Base-by-base conservation (phyloP, 2,888 invertebrate genomes). In the Mimachlamys varia region DNA sequence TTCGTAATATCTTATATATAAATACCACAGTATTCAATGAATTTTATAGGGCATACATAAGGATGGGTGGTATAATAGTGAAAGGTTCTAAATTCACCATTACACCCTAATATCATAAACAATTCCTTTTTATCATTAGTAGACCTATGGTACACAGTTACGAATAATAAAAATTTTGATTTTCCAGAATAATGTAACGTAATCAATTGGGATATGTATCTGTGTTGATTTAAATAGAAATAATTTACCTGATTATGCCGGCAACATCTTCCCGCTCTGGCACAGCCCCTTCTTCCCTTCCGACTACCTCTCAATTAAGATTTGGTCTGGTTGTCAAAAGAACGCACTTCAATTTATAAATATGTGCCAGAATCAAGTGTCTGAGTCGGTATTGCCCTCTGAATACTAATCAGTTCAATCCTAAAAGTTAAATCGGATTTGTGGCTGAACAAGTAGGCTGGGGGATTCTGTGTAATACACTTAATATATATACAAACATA, bases 361-460 rank as follows among this genome's bases (percentile, higher is more conserved):
- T 27, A 76, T 7, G 76, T 76, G 76, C 76, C 76, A 76, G 33
- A 76, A 12, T 76, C 76, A 12, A 19, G 27, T 33, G 76, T 76
- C 76, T 76, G 76, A 76, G 76, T 33, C 76, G 33, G 76, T 22
- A 76, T 27, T 76, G 33, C 76, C 76, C 76, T 76, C 76, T 76
- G 33, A 10, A 76, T 76, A 22, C 22, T 76, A 76, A 76, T 76
- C 76, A 27, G 10, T 76, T 27, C 76, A 76, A 33, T 76, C 76
- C 76, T 76, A 33, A 76, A 10, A 76, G 27, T 76, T 27, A 33
- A 76, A 76, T 27, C 76, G 27, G 76, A 76, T 76, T 76, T 76
- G 33, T 76, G 76, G 33, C 10, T 4, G 76, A 76, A 76, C 27
- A 33, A 76, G 76, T 2, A 76, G 27, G 33, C 27, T 76, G 76